Evolutionary conservation across 2,113 vertebrate genomes (phyloP).

Genomic region (Microcebus murinus): DNA sequence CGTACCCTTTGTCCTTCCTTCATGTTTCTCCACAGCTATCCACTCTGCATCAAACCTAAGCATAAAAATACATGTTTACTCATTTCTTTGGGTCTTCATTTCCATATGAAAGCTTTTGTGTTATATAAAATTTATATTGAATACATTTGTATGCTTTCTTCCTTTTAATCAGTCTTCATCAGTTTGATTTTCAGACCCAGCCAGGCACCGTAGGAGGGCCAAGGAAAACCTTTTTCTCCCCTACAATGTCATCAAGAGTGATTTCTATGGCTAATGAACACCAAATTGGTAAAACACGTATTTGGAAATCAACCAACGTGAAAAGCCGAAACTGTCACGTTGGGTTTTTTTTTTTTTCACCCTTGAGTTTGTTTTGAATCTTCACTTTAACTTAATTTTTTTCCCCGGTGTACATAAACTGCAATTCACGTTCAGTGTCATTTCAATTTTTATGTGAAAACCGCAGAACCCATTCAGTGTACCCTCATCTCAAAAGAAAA

Average conservation of each 20-base stretch:
- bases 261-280: neutral
- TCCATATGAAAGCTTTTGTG: neutral
- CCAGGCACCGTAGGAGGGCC: neutral
- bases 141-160: neutral
- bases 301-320: neutral
- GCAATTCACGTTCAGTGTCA: neutral
- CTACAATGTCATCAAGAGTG: neutral
- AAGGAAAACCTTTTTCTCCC: neutral
- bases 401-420: neutral
- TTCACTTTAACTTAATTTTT: too few species aligned
- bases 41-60: neutral
- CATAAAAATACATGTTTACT: neutral
- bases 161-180: neutral
- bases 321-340: too few species aligned
- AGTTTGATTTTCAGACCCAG: neutral
- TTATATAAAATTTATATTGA: neutral
- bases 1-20: too few species aligned
- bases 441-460: neutral
- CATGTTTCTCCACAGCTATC: too few species aligned
- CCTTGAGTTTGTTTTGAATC: too few species aligned
- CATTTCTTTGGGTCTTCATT: neutral
- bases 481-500: neutral
- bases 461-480: neutral
- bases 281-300: neutral
- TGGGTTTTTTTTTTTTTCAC: too few species aligned